Evolutionary conservation across 2,113 vertebrate genomes (phyloP).

Genomic region (Chitala chitala): DNA sequence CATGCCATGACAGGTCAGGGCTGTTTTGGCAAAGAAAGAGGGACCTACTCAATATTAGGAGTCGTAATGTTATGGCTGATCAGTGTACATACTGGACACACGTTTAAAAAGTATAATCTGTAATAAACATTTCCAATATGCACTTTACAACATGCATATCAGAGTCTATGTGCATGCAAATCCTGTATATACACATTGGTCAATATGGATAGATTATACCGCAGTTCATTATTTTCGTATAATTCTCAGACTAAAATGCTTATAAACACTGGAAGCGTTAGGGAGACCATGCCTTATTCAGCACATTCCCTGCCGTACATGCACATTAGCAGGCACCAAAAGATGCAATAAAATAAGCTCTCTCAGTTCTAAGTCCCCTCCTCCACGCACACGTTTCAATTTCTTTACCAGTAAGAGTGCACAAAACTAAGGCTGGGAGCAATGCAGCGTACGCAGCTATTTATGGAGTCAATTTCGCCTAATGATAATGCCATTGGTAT

Average conservation of each 20-base stretch:
- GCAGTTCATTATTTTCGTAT: slow-evolving; percentile 9
- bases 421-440: not conserved
- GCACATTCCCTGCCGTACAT: slow-evolving; percentile 5
- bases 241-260: not conserved
- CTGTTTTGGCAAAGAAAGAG: no score
- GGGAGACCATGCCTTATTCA: slow-evolving; percentile 7
- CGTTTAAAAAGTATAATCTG: no score
- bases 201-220: not conserved
- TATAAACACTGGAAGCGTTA: not conserved
- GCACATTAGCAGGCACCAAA: slow-evolving; percentile 21
- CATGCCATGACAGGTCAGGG: no score
- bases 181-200: not conserved
- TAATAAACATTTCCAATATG: no score
- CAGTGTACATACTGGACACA: no score
- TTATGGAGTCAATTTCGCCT: slow-evolving; percentile 31
- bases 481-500: slow-evolving; percentile 24
- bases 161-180: no score
- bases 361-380: slow-evolving; percentile 6
- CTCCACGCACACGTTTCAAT: not conserved
- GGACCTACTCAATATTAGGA: no score
- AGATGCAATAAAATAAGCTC: slow-evolving; percentile 5
- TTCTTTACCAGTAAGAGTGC: slow-evolving; percentile 20
- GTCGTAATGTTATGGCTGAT: no score
- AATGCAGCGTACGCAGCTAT: slow-evolving; percentile 19
- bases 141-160: no score